These are phyloP conservation scores for Masnerella sp. DNA, from an alignment of 2,888 invertebrate species.

Conservation along the genomic window DNA sequence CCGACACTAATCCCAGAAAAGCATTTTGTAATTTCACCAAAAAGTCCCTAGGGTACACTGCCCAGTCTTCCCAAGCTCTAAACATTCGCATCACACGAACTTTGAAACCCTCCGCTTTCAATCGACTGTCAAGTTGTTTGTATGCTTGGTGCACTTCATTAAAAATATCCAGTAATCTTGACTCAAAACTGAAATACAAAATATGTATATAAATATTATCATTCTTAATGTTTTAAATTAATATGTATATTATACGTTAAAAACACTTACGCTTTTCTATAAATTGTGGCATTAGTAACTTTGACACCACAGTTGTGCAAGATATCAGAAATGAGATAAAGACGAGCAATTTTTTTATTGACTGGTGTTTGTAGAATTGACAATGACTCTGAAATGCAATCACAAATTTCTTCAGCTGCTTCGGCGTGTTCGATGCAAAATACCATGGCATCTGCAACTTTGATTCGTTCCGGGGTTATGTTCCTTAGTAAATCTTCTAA, in stretches of 20 bases:
- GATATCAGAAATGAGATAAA: constrained; percentile 97
- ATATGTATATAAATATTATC: too few relatives aligned
- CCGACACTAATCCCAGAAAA: constrained; percentile 87
- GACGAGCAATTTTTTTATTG: constrained; percentile 92
- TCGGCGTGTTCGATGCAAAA: constrained; percentile 99
- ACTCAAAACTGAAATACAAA: constrained; percentile 88
- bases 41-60: constrained; percentile 95
- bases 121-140: constrained; percentile 86
- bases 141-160: constrained; percentile 85
- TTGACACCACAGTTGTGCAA: constrained; percentile 98
- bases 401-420: constrained; percentile 96
- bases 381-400: constrained; percentile 93
- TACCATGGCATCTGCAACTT: constrained; percentile 97
- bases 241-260: constrained; percentile 1
- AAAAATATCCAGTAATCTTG: constrained; percentile 88
- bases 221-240: neutral
- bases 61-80: constrained; percentile 98
- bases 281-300: constrained; percentile 97
- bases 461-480: constrained; percentile 87
- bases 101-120: constrained; percentile 98
- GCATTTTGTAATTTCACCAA: constrained; percentile 91
- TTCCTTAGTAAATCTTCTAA: constrained; percentile 94
- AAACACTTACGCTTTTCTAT: constrained; percentile 86
- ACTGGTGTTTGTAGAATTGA: constrained; percentile 87
- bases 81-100: constrained; percentile 92